Conservation (phyloP, 2,113 vertebrate genomes). For the Crotalus viridis region DNA sequence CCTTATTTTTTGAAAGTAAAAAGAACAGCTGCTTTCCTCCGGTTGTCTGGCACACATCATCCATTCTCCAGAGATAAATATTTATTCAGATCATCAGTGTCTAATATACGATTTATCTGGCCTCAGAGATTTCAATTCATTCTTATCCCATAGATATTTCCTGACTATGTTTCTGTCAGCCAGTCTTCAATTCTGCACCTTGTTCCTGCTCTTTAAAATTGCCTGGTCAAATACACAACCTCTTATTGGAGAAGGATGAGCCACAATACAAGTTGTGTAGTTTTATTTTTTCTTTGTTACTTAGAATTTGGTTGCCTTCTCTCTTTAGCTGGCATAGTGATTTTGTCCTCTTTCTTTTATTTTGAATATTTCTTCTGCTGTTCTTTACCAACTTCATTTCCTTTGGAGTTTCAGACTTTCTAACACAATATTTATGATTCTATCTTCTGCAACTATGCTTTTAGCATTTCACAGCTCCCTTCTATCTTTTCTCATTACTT, state of each 20-base stretch:
- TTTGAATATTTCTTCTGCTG: neutral
- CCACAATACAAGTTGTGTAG: neutral
- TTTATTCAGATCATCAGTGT: neutral
- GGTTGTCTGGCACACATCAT: neutral
- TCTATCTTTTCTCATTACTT: neutral
- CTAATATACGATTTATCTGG: neutral
- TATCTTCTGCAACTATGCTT: neutral
- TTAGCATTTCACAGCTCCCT: neutral
- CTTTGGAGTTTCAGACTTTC: neutral
- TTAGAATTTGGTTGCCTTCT: neutral
- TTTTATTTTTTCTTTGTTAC: neutral
- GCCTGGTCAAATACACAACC: neutral
- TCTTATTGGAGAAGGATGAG: neutral
- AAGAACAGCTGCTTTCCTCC: neutral
- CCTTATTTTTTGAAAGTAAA: neutral
- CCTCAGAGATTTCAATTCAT: neutral
- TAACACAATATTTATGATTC: neutral
- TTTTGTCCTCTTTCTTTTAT: neutral
- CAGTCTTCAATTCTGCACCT: neutral
- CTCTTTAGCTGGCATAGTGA: neutral
- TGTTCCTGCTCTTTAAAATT: neutral
- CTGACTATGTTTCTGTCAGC: neutral
- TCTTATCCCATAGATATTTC: neutral
- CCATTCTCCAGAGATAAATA: neutral
- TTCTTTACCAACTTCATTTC: neutral